Evolutionary conservation across 2,888 invertebrate genomes (phyloP), one percentile per base, ranked within the genome.

Genomic region (Eristalis tenax): DNA sequence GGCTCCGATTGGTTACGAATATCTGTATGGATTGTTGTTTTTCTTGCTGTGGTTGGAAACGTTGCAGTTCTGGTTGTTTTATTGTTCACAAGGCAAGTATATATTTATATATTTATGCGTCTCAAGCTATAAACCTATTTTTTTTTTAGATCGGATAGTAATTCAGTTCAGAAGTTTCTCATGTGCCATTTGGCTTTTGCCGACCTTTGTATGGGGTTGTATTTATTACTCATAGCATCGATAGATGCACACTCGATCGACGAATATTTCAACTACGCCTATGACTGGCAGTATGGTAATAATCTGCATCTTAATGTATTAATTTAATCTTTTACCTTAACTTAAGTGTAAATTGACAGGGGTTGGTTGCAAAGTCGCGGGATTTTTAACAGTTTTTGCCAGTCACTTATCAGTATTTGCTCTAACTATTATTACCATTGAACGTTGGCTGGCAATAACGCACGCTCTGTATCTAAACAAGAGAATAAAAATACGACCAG

Each of bases 331-430:
- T 6, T 50, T 59, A 32, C 26, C 26, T 35, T 82, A 40, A 59
- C 15, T 68, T 57, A 35, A 35, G 11, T 13, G 8, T 10, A 3
- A 38, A 13, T 38, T 61, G 59, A 5, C 89, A 94, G 96, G 97
- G 71, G 92, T 95, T 63, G 98, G 98, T 0, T 98, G 98, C 92
- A 95, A 96, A 91, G 94, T 97, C 10, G 97, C 98, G 0, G 98
- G 98, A 0, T 98, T 98, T 91, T 93, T 98, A 70, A 97, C 97
- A 0, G 97, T 98, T 0, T 97, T 97, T 90, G 96, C 97, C 0
- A 96, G 97, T 79, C 97, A 98, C 91, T 93, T 98, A 64, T 98
- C 98, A 23, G 96, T 98, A 8, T 97, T 96, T 91, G 97, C 98
- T 0, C 93, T 98, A 73, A 96, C 97, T 0, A 95, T 98, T 50